Evolutionary conservation across 2,888 invertebrate species (phyloP), one percentile per base, ranked within the genome.

Genomic region (Conchocele bisecta): DNA sequence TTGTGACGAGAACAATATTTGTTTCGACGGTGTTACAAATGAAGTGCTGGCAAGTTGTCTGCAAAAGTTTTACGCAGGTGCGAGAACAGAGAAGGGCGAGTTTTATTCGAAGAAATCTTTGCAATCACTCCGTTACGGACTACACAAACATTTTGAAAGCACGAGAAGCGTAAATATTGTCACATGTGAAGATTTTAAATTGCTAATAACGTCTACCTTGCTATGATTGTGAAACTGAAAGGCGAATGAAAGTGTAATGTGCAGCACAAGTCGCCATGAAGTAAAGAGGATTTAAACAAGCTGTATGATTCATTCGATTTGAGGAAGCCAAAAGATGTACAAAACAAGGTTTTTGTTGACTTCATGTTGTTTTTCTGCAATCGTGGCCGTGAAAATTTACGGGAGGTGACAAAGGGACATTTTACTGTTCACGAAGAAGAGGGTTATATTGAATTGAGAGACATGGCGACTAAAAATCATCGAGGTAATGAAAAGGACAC

Each of bases 301-400:
- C 33, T 69, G 9, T 57, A 63, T 29, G 26, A 20, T 22, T 69
- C 41, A 13, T 67, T 72, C 9, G 66, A 72, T 42, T 13, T 31
- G 29, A 13, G 3, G 1, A 57, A 54, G 13, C 73, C 73, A 15
- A 15, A 31, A 11, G 66, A 57, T 15, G 51, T 72, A 15, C 66
- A 72, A 29, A 42, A 72, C 39, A 67, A 72, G 35, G 66, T 75
- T n/a, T 70, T 70, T 48, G 59, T 63, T 15, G 66, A 70, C 50
- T 67, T 72, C 17, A 75, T 75, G 71, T 31, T 68, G 2, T 60
- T 57, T 37, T 66, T 70, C 31, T 70, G 71, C 42, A 72, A 68
- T 17, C 39, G 68, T 9, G 71, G 71, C 3, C 26, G 75, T 6
- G 64, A 71, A 33, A 71, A 75, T 26, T 31, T 75, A 13, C 37